These are phyloP conservation scores for Steinernema carpocapsae DNA, from an alignment of 2,888 invertebrate species.

Conservation along the genomic window DNA sequence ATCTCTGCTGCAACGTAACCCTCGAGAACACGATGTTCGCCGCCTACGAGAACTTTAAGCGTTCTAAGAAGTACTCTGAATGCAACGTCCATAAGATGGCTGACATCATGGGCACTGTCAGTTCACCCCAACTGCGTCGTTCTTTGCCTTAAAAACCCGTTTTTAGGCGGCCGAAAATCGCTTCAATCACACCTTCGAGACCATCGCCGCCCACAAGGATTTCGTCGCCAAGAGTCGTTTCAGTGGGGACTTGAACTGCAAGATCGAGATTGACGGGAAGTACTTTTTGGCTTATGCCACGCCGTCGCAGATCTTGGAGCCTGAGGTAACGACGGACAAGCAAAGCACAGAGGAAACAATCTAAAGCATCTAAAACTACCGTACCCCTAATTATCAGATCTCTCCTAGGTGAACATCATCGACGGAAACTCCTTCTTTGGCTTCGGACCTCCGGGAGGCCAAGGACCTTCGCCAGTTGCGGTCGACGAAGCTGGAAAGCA, in stretches of 20 bases:
- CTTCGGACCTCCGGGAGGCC: constrained; percentile 38
- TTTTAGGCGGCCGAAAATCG: constrained; percentile 52
- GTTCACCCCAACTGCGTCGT: background rate
- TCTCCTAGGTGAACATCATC: constrained; percentile 47
- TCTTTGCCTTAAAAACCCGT: background rate
- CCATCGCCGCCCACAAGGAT: constrained; percentile 54
- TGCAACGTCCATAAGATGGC: constrained; percentile 62
- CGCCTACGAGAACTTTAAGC: constrained; percentile 48
- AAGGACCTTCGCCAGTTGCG: constrained; percentile 33
- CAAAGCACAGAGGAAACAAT: no score
- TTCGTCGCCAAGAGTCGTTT: constrained; percentile 58
- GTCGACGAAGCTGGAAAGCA: background rate
- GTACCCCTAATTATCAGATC: background rate
- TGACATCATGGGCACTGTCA: constrained; percentile 50
- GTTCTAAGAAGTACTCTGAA: constrained; percentile 36
- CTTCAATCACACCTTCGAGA: constrained; percentile 53
- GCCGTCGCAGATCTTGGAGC: constrained; percentile 49
- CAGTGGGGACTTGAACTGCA: constrained; percentile 56
- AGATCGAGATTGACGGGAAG: constrained; percentile 58
- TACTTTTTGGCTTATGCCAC: constrained; percentile 57
- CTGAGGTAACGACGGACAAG: constrained; percentile 33
- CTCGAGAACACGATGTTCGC: constrained; percentile 53
- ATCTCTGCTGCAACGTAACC: constrained; percentile 57
- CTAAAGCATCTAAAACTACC: no score
- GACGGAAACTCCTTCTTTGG: constrained; percentile 58